A percentile compares a stretch with the other conserved stretches of the same genome.
Evolutionary conservation across 1,140 invertebrate species (phyloP).

Genomic region (Polypedilum pembai): DNA sequence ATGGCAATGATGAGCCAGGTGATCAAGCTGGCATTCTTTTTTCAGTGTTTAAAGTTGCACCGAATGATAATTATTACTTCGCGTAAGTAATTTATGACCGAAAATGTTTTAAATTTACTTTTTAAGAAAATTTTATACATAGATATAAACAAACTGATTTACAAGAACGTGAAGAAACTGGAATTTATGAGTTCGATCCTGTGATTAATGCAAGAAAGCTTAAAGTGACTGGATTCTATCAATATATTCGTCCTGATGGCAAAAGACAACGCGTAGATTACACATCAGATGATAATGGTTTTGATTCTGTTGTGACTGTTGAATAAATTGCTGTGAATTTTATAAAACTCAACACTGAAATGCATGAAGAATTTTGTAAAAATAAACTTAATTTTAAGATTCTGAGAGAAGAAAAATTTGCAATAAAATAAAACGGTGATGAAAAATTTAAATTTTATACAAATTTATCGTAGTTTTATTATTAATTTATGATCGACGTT

Average conservation of each 20-base stretch:
- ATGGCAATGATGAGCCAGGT: neutral
- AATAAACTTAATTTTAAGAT: too few species aligned
- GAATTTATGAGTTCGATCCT: neutral
- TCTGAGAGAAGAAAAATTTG: too few species aligned
- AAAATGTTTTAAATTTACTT: neutral
- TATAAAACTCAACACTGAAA: too few species aligned
- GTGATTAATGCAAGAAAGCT: neutral
- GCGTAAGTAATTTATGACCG: neutral
- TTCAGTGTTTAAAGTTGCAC: neutral
- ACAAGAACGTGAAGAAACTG: neutral
- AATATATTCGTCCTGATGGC: slow-evolving; percentile 51
- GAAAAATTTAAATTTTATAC: too few species aligned
- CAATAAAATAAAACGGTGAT: too few species aligned
- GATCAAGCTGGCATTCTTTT: neutral
- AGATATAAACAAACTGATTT: neutral
- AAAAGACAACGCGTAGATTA: slow-evolving; percentile 52
- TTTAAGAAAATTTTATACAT: neutral
- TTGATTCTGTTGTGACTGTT: slow-evolving; percentile 47
- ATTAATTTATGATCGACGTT: too few species aligned
- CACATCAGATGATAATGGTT: slow-evolving; percentile 58
- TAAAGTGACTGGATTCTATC: slow-evolving; percentile 39
- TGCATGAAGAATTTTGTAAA: too few species aligned
- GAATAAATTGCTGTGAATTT: neutral
- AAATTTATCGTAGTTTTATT: too few species aligned
- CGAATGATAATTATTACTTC: slow-evolving; percentile 7